These are phyloP conservation scores for Cinclus mexicanus DNA, from an alignment of 2,113 vertebrate genomes.

Conservation along the genomic window DNA sequence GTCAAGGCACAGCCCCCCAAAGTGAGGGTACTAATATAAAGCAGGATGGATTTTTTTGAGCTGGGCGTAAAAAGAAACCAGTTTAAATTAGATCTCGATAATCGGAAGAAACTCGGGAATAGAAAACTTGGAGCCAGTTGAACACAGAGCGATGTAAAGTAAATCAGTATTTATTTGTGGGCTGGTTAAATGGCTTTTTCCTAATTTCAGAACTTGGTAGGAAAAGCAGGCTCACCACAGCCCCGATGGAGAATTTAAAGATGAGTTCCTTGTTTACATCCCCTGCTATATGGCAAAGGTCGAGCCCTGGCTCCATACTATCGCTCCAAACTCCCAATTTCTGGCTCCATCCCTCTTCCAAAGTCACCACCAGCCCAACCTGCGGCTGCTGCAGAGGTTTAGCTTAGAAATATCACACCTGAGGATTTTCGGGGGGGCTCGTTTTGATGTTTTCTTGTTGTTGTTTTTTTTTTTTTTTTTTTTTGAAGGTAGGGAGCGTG, in stretches of 20 bases:
- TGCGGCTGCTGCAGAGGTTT: not conserved
- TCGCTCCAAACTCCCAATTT: not conserved
- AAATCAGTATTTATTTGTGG: not conserved
- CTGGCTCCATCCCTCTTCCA: not conserved
- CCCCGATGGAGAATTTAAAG: not conserved
- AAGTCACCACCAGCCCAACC: not conserved
- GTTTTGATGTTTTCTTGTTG: rapidly evolving
- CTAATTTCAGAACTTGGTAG: not conserved
- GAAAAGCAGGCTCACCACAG: not conserved
- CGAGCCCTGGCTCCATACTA: not conserved
- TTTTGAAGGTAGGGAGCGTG: not conserved
- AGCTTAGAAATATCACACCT: rapidly evolving
- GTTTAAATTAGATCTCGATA: not conserved
- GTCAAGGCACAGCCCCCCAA: not conserved
- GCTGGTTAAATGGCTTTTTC: not conserved
- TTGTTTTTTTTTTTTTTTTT: too few relatives aligned
- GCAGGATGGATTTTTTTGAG: not conserved
- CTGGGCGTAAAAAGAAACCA: not conserved
- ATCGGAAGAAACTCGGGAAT: not conserved
- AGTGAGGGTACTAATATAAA: not conserved
- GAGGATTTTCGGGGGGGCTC: rapidly evolving
- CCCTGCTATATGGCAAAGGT: not conserved
- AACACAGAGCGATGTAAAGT: not conserved
- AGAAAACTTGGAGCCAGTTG: not conserved
- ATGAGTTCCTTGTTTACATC: slow-evolving; percentile 48